Evolutionary conservation across 2,797 vertebrate species (phyloP), one percentile per base, ranked within the genome.

Genomic region (Mormyrus hasselquistii): DNA sequence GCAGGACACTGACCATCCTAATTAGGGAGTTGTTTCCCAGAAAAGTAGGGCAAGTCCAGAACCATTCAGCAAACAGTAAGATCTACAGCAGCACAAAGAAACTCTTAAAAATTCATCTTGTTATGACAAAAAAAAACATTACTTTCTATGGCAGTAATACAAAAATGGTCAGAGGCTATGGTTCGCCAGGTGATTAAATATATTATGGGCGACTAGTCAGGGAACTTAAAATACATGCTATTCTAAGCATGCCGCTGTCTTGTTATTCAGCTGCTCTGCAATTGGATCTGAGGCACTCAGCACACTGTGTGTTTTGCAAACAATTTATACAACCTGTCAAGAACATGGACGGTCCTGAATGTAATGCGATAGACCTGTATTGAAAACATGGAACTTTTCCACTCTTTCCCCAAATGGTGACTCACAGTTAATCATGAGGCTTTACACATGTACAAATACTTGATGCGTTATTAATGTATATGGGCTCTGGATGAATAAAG

Each of bases 1-100:
- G 90, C 88, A 85, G 91, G 88, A 89, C 65, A 89, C 89, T 91
- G 65, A 59, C 87, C 88, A 90, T 49, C 88, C 91, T 93, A 92
- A 93, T 94, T 94, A 92, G 90, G 50, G 89, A 86, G 88, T 86
- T 50, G 90, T 47, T 90, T 89, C 91, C 84, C 90, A 76, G 91
- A 88, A 91, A 94, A 93, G 92, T 92, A 92, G 92, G 90, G 65
- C 92, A 91, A 52, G 47, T 38, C 90, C 88, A 87, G 90, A 73
- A 90, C 89, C 57, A 49, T 79, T 91, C 88, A 62, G 34, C 90
- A 90, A 44, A 53, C 44, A 49, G 87, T 5, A 50, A 88, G 41
- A 41, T 88, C 19, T 69, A 50, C 41, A 49, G 4, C 34, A 88
- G 25, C 10, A 25, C 55, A 47, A 25, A 49, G 19, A 7, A 50